Evolutionary conservation across 2,888 invertebrate species (phyloP), one percentile per base, ranked within the genome.

Genomic region (Eupeodes latifasciatus): DNA sequence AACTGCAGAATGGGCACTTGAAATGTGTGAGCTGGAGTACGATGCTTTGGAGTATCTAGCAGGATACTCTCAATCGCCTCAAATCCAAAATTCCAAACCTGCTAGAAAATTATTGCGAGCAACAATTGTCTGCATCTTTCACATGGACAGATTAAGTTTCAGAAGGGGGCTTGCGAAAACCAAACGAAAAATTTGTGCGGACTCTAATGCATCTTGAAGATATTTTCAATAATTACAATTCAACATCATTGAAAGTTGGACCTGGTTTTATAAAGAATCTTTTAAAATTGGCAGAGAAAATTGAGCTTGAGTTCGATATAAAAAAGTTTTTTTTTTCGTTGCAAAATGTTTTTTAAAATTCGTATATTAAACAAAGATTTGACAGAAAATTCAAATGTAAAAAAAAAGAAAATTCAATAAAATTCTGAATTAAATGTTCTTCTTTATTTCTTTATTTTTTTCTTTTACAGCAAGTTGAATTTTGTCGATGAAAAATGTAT

Each of bases 11-110:
- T 10, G 5, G 44, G 10, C 44, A 44, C 44, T 44, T 44, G 44
- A 44, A 44, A 44, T 51, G 51, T 51, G 12, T 57, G 89, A 87
- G 19, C 57, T 89, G 10, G 53, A 40, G n/a, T 89, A 89, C 79
- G 91, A 90, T 75, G 90, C 90, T 47, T 72, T 91, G 16, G 89
- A 91, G 85, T 90, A 90, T 86, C 79, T 90, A 55, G 88, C 89
- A 14, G 90, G 89, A 11, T 91, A 87, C 77, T 66, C 84, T 90
- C 49, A 85, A 89, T 75, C 87, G 75, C 19, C 40, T 76, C 14
- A 76, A 81, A 53, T 69, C 67, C 1, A 78, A 59, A 51, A 40
- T 69, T 12, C 49, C 59, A 7, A 75, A 75, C 62, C 12, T 75
- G 1, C 19, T 75, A 5, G 11, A 62, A 36, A 61, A 16, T n/a